Base-by-base conservation (phyloP, 2,113 vertebrate species). In the Microcebus murinus region DNA sequence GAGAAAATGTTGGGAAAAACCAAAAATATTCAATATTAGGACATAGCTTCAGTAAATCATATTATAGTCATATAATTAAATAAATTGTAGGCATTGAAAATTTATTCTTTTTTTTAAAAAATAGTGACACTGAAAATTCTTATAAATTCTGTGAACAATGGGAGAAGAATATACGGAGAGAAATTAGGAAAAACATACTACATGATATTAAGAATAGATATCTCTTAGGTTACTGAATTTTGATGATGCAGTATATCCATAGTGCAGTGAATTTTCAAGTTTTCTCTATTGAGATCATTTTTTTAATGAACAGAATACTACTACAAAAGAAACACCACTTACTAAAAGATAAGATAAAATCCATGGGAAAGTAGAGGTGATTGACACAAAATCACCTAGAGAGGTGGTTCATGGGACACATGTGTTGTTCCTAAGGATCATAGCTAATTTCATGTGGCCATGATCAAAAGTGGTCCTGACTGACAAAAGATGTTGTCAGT, bases 371-470 rank as follows among this genome's bases (percentile, higher is more conserved):
- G 34, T 4, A 42, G 42, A 82, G 14, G 4, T 13, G 15, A 29
- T 4, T 10, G 15, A 29, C 4, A 7, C 25, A 73, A 76, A 48
- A n/a, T 29, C 17, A 61, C 6, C 9, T 21, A 45, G 15, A 73
- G 48, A 25, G 3, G 20, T 18, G 59, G 27, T 52, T 86, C 8
- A 9, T 10, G 31, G 34, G 23, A 86, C 34, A 25, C 23, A 15
- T 4, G 17, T 17, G 9, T 6, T 36, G 5, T 42, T 6, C 29
- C 29, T 63, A 59, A 82, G 0, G 65, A n/a, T 4, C 9, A 8
- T 11, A 10, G 39, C 1, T 77, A 11, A 10, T 31, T 45, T 70
- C 18, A 21, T 0, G 1, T 36, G 21, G 23, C 2, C 23, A n/a
- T n/a, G n/a, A n/a, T n/a, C n/a, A n/a, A n/a, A n/a, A n/a, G n/a